These are phyloP conservation scores for Lacerta bilineata DNA, from an alignment of 2,797 vertebrate species.

Conservation along the genomic window DNA sequence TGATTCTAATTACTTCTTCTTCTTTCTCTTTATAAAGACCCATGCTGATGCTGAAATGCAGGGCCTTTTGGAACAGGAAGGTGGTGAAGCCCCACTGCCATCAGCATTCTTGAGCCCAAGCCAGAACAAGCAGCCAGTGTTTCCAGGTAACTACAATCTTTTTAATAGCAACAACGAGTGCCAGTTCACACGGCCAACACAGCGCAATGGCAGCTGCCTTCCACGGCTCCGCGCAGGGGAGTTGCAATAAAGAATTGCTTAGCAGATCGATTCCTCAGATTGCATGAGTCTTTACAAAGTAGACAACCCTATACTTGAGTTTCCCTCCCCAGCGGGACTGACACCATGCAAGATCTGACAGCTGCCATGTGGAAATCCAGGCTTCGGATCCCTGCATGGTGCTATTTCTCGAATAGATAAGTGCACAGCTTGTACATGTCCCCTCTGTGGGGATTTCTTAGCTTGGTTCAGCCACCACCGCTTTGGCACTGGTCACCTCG, in stretches of 20 bases:
- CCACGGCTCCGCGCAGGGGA: not conserved
- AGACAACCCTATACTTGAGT: not conserved
- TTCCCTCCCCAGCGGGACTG: not conserved
- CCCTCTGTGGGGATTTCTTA: not conserved
- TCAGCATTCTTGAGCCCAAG: not conserved
- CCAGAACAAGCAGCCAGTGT: not conserved
- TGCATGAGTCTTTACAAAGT: not conserved
- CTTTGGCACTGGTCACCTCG: not conserved
- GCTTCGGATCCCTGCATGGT: not conserved
- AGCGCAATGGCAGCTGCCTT: not conserved
- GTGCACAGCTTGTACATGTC: not conserved
- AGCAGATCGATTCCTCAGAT: not conserved
- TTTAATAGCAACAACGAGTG: not conserved
- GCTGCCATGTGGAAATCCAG: not conserved
- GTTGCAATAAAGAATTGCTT: not conserved
- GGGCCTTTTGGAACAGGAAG: not conserved
- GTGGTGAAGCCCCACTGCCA: not conserved
- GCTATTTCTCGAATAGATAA: too few relatives aligned
- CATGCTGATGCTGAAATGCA: not conserved
- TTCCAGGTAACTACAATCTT: constrained; percentile 16
- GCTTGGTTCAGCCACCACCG: not conserved
- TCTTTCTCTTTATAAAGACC: not conserved
- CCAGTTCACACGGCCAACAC: not conserved
- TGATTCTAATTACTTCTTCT: not conserved
- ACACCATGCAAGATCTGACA: not conserved